Evolutionary conservation across 2,888 invertebrate species (phyloP).

Genomic region (Nephrotoma appendiculata): DNA sequence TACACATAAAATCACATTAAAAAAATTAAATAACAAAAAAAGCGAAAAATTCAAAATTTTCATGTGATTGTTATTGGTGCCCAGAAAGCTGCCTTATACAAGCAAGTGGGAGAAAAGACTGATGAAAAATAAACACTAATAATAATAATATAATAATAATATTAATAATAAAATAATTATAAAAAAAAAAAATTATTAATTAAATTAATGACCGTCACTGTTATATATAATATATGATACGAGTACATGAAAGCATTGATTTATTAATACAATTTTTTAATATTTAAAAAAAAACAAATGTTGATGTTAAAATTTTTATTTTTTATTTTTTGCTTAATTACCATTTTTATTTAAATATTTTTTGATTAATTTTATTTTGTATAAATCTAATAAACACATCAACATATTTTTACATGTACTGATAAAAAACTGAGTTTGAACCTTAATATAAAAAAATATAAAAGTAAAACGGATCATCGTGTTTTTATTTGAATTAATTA

Average conservation of each 20-base stretch:
- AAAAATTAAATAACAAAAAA: not conserved
- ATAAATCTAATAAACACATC: not conserved
- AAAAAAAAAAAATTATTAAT: not conserved
- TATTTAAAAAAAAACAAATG: not conserved
- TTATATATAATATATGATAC: not conserved
- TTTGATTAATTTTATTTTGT: not conserved
- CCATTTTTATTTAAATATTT: not conserved
- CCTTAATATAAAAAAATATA: not conserved
- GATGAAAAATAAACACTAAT: constrained; percentile 9
- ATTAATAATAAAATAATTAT: not conserved
- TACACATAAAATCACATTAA: not conserved
- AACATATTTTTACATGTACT: not conserved
- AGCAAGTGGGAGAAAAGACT: constrained; percentile 14
- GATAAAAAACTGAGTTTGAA: not conserved
- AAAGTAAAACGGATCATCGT: not conserved
- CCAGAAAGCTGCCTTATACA: constrained; percentile 13
- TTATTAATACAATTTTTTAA: not conserved
- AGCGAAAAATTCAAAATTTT: not conserved
- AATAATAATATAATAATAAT: not conserved
- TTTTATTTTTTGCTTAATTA: not conserved
- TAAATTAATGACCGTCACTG: not conserved
- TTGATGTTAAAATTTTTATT: not conserved
- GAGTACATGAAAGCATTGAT: not conserved
- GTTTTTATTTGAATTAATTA: not conserved
- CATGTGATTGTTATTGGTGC: constrained; percentile 10